phyloP scores from a whole-genome alignment of 2,888 invertebrate species.

The Liopterus haemorrhoidalis region DNA sequence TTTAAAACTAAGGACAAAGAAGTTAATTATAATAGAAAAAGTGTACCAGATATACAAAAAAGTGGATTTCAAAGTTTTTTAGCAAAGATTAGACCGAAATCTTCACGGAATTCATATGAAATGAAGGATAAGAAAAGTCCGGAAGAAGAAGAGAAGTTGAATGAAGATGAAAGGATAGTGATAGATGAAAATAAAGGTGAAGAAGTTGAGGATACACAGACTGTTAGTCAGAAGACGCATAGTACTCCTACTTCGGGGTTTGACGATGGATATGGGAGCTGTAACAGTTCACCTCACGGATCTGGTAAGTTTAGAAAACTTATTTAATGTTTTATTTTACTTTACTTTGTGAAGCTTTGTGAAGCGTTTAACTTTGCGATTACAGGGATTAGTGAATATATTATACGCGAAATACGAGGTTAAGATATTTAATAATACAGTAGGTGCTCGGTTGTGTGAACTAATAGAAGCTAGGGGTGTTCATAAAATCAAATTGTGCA shows the following conservation, averaged over 20 bases:
- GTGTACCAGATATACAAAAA: conserved; percentile 37
- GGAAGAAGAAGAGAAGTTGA: conserved; percentile 11
- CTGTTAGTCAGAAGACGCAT: conserved; percentile 45
- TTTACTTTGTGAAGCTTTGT: conserved; percentile 1
- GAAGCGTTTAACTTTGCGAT: background rate
- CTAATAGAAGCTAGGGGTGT: too few relatives aligned
- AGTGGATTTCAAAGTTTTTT: conserved; percentile 23
- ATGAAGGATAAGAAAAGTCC: conserved; percentile 15
- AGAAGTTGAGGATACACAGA: conserved; percentile 37
- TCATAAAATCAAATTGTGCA: too few relatives aligned
- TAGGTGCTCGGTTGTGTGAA: too few relatives aligned
- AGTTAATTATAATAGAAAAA: conserved; percentile 40
- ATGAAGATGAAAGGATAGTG: conserved; percentile 44
- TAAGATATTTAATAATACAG: too few relatives aligned
- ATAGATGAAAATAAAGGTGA: conserved; percentile 44
- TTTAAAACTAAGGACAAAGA: too few relatives aligned
- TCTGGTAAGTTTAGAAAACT: conserved; percentile 47
- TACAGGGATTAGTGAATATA: background rate
- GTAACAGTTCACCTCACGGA: conserved; percentile 60
- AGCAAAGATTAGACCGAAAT: conserved; percentile 17
- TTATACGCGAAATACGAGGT: too few relatives aligned
- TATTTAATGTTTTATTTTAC: conserved; percentile 4
- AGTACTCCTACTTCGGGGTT: conserved; percentile 45
- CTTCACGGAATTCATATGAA: conserved; percentile 15
- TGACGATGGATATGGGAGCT: conserved; percentile 63